Evolutionary conservation across 2,797 vertebrate species (phyloP), one percentile per base, ranked within the genome.

Genomic region (Nasua narica): DNA sequence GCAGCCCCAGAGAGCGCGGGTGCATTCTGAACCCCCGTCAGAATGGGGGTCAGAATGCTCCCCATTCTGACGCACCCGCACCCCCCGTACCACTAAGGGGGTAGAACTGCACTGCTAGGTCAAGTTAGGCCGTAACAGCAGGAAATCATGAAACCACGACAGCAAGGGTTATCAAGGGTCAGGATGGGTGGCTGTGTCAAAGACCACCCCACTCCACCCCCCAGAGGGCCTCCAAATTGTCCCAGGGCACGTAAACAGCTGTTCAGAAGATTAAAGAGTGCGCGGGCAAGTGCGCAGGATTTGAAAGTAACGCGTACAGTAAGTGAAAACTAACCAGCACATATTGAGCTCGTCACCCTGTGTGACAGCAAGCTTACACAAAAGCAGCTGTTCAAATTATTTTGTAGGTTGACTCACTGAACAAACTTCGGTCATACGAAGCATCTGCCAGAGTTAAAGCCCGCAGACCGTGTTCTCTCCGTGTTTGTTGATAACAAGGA

Each of bases 41-140:
- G n/a, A n/a, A n/a, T n/a, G n/a, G n/a, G n/a, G n/a, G n/a, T n/a
- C n/a, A n/a, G n/a, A n/a, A n/a, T n/a, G n/a, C n/a, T n/a, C n/a
- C n/a, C n/a, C n/a, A n/a, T n/a, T n/a, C n/a, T n/a, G n/a, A n/a
- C n/a, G n/a, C n/a, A n/a, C n/a, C n/a, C n/a, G n/a, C n/a, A n/a
- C 0, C 40, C 40, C n/a, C 16, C n/a, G 2, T 1, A 67, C 4
- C 19, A 15, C 35, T 3, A 48, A 21, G 1, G 40, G 21, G 0
- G 5, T 0, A 7, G 12, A 9, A 14, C 27, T 21, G 43, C 25
- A 21, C 43, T 2, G 52, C 27, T 3, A 19, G 18, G 10, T 43
- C 46, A 50, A 3, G 37, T 40, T 5, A 62, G 50, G 16, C 32
- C 37, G 1, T 2, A 1, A 54, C 13, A 4, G 12, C 7, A 50